Evolutionary conservation across 2,113 vertebrate genomes (phyloP).

Genomic region (Rhombomys opimus): DNA sequence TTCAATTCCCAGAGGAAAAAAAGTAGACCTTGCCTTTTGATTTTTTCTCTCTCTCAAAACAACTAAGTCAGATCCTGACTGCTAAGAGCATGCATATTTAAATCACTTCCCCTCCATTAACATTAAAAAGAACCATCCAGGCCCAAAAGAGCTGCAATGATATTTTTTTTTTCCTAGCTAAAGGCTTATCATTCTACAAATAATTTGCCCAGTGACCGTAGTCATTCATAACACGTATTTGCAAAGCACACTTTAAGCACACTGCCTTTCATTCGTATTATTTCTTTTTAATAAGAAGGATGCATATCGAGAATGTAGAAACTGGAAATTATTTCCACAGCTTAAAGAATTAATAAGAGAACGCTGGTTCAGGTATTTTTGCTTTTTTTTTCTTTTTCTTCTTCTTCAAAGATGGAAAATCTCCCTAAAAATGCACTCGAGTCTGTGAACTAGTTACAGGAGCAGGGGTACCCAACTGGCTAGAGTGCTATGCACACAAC

Average conservation of each 20-base stretch:
- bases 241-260: slow-evolving; percentile 85
- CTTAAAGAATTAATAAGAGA: slow-evolving; percentile 87
- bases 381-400: neutral
- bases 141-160: slow-evolving; percentile 74
- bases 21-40: slow-evolving; percentile 61
- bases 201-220: slow-evolving; percentile 82
- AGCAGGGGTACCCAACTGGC: slow-evolving; percentile 82
- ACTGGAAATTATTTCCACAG: slow-evolving; percentile 82
- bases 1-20: slow-evolving; percentile 75
- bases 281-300: slow-evolving; percentile 84
- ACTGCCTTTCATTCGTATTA: slow-evolving; percentile 83
- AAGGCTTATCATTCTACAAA: slow-evolving; percentile 83
- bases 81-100: slow-evolving; percentile 78
- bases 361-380: slow-evolving; percentile 84
- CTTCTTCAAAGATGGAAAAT: slow-evolving; percentile 79
- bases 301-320: slow-evolving; percentile 85
- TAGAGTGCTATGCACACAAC: slow-evolving; percentile 73
- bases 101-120: slow-evolving; percentile 81
- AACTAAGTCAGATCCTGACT: slow-evolving; percentile 74
- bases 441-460: slow-evolving; percentile 75
- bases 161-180: slow-evolving; percentile 74
- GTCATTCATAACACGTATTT: slow-evolving; percentile 82
- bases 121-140: slow-evolving; percentile 81
- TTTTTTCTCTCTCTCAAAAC: slow-evolving; percentile 47
- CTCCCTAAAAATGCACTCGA: slow-evolving; percentile 82